These are phyloP conservation scores for Drosophila kurseongensis DNA, from an alignment of 1,140 invertebrate genomes.

Conservation along the genomic window DNA sequence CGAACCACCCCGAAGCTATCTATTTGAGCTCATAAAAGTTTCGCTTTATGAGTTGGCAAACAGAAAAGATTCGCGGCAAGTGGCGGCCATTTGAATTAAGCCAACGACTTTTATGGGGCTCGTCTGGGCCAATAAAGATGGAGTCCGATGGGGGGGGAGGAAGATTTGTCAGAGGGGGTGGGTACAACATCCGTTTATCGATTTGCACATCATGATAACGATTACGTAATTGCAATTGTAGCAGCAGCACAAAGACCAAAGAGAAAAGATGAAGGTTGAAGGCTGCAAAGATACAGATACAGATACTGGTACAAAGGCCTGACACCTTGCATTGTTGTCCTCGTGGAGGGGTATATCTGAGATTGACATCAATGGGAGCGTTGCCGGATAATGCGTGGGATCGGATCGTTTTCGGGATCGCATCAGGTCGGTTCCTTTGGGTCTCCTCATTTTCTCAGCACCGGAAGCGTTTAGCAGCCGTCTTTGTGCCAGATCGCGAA, in stretches of 20 bases:
- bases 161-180: conserved; percentile 8
- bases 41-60: conserved; percentile 69
- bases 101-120: conserved; percentile 64
- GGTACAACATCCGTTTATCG: conserved; percentile 62
- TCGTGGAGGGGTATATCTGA: conserved; percentile 32
- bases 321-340: conserved; percentile 48
- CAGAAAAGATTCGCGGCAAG: conserved; percentile 47
- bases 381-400: conserved; percentile 62
- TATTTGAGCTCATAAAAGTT: conserved; percentile 50
- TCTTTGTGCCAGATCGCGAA: conserved; percentile 31
- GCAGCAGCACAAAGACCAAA: conserved; percentile 26
- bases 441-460: not conserved
- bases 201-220: conserved; percentile 52
- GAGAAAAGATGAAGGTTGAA: conserved; percentile 17
- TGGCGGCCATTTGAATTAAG: conserved; percentile 73
- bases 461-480: conserved; percentile 70
- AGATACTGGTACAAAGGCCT: conserved; percentile 34
- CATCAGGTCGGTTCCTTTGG: not conserved
- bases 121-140: conserved; percentile 59
- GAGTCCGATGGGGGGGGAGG: conserved; percentile 7
- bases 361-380: conserved; percentile 58
- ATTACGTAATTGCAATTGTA: conserved; percentile 81
- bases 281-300: conserved; percentile 36
- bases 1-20: conserved; percentile 16
- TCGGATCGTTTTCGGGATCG: conserved; percentile 26